These are phyloP conservation scores for Portevinia maculata DNA, from an alignment of 2,888 invertebrate genomes.

Conservation along the genomic window DNA sequence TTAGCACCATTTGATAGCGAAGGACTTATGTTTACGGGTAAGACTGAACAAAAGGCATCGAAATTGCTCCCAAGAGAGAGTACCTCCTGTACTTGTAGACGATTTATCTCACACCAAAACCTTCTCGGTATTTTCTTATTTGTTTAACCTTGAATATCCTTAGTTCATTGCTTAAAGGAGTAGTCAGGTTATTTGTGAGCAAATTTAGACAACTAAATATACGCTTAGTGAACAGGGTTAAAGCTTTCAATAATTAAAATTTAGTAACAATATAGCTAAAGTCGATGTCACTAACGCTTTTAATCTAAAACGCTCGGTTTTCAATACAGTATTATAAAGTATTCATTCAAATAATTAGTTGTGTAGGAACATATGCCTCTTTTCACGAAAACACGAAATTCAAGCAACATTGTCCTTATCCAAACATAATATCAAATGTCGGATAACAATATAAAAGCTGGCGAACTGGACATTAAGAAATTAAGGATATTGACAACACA, in stretches of 20 bases:
- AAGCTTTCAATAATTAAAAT: neutral
- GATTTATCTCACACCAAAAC: slow-evolving; percentile 32
- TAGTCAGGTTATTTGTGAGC: neutral
- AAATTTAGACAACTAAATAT: neutral
- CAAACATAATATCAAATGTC: slow-evolving; percentile 40
- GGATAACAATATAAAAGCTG: slow-evolving; percentile 29
- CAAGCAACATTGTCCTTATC: slow-evolving; percentile 21
- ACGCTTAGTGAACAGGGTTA: neutral
- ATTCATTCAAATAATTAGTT: neutral
- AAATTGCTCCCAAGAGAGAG: slow-evolving; percentile 38
- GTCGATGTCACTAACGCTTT: too few relatives aligned
- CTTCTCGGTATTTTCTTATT: slow-evolving; percentile 5
- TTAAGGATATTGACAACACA: slow-evolving; percentile 47
- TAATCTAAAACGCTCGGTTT: too few relatives aligned
- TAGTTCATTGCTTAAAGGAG: neutral
- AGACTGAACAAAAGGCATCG: slow-evolving; percentile 5
- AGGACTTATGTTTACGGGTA: slow-evolving; percentile 12
- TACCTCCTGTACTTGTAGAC: slow-evolving; percentile 17
- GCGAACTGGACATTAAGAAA: slow-evolving; percentile 33
- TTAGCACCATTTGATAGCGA: slow-evolving; percentile 11
- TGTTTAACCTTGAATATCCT: neutral
- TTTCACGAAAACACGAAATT: slow-evolving; percentile 4
- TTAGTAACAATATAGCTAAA: too few relatives aligned
- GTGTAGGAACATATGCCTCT: too few relatives aligned
- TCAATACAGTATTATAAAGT: neutral